A percentile compares a stretch with the other conserved stretches of the same genome.
phyloP scores from a whole-genome alignment of 2,888 invertebrate species.

The Dasysyrphus tricinctus region DNA sequence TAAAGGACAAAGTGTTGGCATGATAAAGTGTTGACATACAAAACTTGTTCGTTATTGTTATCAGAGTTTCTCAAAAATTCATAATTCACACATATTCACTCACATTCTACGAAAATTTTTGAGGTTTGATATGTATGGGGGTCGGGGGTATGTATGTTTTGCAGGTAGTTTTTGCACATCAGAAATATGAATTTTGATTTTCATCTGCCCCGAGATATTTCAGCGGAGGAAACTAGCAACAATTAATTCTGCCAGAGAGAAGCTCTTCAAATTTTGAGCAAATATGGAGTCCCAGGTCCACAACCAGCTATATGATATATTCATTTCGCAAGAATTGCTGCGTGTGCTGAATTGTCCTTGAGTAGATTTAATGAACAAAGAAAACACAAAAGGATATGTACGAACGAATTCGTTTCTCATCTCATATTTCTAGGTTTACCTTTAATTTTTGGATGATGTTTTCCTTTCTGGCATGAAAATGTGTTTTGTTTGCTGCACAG shows the following conservation, averaged over 20 bases:
- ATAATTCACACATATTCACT: background rate
- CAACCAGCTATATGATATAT: background rate
- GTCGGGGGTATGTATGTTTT: background rate
- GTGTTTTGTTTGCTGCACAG: background rate
- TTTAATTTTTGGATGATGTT: background rate
- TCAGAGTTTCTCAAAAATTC: background rate
- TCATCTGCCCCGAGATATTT: background rate
- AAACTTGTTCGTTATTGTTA: background rate
- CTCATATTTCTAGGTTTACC: background rate
- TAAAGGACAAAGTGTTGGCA: background rate
- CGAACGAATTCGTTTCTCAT: background rate
- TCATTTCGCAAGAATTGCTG: background rate
- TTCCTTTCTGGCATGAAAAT: background rate
- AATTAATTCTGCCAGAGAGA: background rate
- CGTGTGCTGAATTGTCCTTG: background rate
- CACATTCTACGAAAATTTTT: background rate
- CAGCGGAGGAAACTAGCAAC: background rate
- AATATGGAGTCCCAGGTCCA: background rate
- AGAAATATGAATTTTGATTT: background rate
- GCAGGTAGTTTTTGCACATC: background rate
- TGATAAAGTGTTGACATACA: background rate
- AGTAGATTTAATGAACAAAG: background rate
- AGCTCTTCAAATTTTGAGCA: background rate
- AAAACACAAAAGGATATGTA: background rate
- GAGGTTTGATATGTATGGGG: background rate